Evolutionary conservation across 2,797 vertebrate genomes (phyloP).

Genomic region (Acipenser oxyrinchus): DNA sequence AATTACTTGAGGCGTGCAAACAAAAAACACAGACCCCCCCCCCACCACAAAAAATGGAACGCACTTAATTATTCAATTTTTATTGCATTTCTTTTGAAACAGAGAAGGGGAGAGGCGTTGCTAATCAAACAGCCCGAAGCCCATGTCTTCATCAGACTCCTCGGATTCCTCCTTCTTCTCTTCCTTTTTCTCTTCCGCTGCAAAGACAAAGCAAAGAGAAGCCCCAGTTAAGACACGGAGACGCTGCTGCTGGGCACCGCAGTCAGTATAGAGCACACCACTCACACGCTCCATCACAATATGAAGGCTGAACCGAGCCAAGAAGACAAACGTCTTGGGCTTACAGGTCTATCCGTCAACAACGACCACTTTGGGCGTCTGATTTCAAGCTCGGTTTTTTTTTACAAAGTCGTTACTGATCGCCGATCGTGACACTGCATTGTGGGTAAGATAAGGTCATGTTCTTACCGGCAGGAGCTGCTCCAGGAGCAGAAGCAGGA

Average conservation of each 20-base stretch:
- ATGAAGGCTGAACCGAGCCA: neutral
- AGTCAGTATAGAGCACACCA: neutral
- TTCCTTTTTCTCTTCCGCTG: slow-evolving; percentile 78
- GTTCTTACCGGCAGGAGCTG: slow-evolving; percentile 44
- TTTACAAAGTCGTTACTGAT: neutral
- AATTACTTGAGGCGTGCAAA: neutral
- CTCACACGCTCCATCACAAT: neutral
- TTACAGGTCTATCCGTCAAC: neutral
- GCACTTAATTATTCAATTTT: slow-evolving; percentile 54
- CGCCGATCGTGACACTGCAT: neutral
- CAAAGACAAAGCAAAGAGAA: slow-evolving; percentile 18
- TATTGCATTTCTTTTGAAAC: slow-evolving; percentile 50
- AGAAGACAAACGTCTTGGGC: neutral
- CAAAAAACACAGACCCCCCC: no score
- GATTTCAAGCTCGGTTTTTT: neutral
- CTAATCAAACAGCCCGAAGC: slow-evolving; percentile 78
- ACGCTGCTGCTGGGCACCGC: neutral
- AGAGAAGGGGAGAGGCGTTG: slow-evolving; percentile 31
- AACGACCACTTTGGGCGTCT: neutral
- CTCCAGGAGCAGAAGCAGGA: slow-evolving; percentile 34
- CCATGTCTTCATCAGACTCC: slow-evolving; percentile 78
- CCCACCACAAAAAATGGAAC: no score
- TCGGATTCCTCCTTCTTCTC: slow-evolving; percentile 78
- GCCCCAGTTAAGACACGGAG: neutral
- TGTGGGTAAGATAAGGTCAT: neutral